Base-by-base conservation (phyloP, 2,113 vertebrate genomes). In the Saccopteryx bilineata region DNA sequence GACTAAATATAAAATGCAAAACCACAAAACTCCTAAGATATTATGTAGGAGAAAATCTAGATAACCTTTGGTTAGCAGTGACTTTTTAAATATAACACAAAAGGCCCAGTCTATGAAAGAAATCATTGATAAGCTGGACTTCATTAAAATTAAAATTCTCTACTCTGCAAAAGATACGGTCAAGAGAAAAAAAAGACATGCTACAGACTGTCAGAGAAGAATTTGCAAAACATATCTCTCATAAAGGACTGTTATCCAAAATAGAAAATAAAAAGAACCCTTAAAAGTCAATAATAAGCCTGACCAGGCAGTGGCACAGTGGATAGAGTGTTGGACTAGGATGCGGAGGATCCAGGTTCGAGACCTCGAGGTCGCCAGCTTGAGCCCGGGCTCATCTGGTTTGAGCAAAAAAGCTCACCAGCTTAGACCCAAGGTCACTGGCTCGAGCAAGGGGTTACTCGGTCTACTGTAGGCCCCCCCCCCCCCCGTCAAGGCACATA, bases 81-180 rank as follows among this genome's bases (percentile, higher is more conserved):
- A 68, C 12, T 85, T 85, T 68, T 85, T 85, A 85, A 68, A 69
- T 56, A 66, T 23, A 69, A 54, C 7, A 52, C 63, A 66, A 68
- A 68, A 68, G 46, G 31, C 17, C 28, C 48, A 52, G 15, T 52
- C 28, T 4, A n/a, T 63, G 23, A 28, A n/a, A 56, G 75, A 61
- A 75, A 61, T 58, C n/a, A 74, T 74, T 33, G 31, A 65, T 76
- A 54, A 56, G 7, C 31, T 52, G 28, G 46, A 75, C 39, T 76
- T 76, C 28, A 54, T 78, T 78, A 78, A 80, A 79, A 90, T 48
- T 46, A 90, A 80, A 69, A 90, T 15, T n/a, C 75, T n/a, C 75
- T 15, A 5, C 63, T 80, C 33, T 80, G 18, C 52, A 46, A 80
- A 90, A 80, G n/a, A 80, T 54, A 58, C n/a, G 24, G 63, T 58